Evolutionary conservation across 2,113 vertebrate species (phyloP), one percentile per base, ranked within the genome.

Genomic region (Hassar affinis): DNA sequence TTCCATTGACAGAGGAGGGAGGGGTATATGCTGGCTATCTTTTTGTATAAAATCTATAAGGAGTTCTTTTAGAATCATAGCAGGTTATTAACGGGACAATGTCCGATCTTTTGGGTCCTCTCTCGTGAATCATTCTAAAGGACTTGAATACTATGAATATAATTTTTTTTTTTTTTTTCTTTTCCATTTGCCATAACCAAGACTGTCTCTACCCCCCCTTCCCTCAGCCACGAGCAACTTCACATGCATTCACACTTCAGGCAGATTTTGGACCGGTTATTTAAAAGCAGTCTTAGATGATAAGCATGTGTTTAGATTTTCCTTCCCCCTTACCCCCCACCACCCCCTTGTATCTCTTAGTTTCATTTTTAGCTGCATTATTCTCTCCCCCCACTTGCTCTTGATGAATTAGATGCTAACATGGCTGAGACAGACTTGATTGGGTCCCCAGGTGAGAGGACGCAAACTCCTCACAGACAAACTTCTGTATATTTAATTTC

Each of bases 401-500:
- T 97, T 95, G 95, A 95, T 97, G 94, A 97, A 96, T 96, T 96
- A 95, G 95, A 97, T 94, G 96, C 96, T 98, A 97, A 98, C 96
- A 96, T 97, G 96, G 96, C 95, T 94, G 95, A 95, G 93, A 93
- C 94, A 96, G 95, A 96, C 96, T 96, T 94, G 95, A 96, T 97
- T 96, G 96, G 96, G 96, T 88, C 94, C 97, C 95, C 95, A 95
- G 95, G 96, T 97, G 96, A 95, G 95, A 97, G 96, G 96, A 96
- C 96, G 93, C 95, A 94, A 97, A 95, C 94, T 97, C 92, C 92
- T 96, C 95, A 96, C 96, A 96, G 94, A 97, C 93, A 95, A 97
- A 94, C 95, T 96, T 96, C 96, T 98, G 96, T 98, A 98, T 99
- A 98, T 98, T 99, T 97, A 98, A 99, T 97, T 96, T 97, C 96